Conservation (phyloP, 1,140 invertebrate species). For the Nasonia longicornis region DNA sequence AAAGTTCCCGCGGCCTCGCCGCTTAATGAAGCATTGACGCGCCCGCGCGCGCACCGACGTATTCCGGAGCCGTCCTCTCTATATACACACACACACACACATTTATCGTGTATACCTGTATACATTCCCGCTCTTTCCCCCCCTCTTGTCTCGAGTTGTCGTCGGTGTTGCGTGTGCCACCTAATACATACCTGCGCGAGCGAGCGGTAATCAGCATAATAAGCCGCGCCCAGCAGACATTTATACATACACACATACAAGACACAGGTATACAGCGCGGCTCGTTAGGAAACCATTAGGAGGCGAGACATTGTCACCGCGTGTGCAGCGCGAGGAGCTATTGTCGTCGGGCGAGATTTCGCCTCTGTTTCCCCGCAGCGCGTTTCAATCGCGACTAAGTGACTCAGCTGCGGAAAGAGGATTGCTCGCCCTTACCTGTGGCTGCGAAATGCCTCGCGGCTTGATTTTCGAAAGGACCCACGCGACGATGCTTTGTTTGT, state of each 20-base stretch:
- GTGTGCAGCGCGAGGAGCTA: not conserved
- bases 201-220: conserved; percentile 16
- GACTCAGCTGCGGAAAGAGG: not conserved
- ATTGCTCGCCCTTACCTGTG: no score
- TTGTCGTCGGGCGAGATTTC: not conserved
- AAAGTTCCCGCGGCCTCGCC: conserved; percentile 52
- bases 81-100: no score
- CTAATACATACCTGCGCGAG: not conserved
- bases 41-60: conserved; percentile 21
- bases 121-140: no score
- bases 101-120: not conserved
- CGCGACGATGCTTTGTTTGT: no score
- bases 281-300: not conserved
- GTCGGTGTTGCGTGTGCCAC: not conserved
- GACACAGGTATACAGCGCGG: no score
- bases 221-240: conserved; percentile 32
- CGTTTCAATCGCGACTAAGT: not conserved
- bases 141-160: not conserved
- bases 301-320: not conserved
- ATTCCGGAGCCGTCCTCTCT: not conserved
- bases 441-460: no score
- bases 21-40: conserved; percentile 63
- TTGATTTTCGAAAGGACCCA: no score
- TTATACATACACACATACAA: not conserved
- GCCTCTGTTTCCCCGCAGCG: not conserved